phyloP scores from a whole-genome alignment of 30 jellyfish, hydroid and myxozoan species.

The Chrysaora quinquecirrha region DNA sequence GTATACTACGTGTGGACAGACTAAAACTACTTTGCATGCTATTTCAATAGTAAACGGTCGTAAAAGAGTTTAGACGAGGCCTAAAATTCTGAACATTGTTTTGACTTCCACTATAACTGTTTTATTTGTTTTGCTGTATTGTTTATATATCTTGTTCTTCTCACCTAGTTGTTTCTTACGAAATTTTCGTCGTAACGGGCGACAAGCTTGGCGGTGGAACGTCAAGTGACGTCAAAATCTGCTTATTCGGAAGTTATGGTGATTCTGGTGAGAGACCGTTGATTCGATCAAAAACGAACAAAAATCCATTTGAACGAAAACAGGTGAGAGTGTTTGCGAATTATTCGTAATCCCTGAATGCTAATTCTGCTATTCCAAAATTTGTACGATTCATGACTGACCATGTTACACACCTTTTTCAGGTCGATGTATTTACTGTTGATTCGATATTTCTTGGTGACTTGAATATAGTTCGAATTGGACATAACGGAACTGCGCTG shows the following conservation, averaged over 20 bases:
- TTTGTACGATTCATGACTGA: too few relatives aligned
- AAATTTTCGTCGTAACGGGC: slow-evolving; percentile 91
- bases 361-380: too few relatives aligned
- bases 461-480: slow-evolving; percentile 72
- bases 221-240: slow-evolving; percentile 81
- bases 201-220: slow-evolving; percentile 95
- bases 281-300: slow-evolving; percentile 76
- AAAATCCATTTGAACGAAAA: slow-evolving; percentile 87
- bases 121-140: too few relatives aligned
- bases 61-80: too few relatives aligned
- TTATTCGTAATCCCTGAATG: too few relatives aligned
- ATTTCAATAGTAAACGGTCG: too few relatives aligned
- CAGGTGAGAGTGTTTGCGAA: slow-evolving; percentile 58
- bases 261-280: slow-evolving; percentile 90
- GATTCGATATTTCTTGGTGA: slow-evolving; percentile 92
- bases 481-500: slow-evolving; percentile 89
- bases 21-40: too few relatives aligned
- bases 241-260: slow-evolving; percentile 80
- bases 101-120: too few relatives aligned
- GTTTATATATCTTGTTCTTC: too few relatives aligned
- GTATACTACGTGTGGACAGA: too few relatives aligned
- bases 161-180: slow-evolving; percentile 79
- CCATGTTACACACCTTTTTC: too few relatives aligned
- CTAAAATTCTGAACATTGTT: too few relatives aligned
- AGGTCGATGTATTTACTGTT: slow-evolving; percentile 88